phyloP scores from a whole-genome alignment of 2,888 invertebrate species.

The Drosophila mercatorum region DNA sequence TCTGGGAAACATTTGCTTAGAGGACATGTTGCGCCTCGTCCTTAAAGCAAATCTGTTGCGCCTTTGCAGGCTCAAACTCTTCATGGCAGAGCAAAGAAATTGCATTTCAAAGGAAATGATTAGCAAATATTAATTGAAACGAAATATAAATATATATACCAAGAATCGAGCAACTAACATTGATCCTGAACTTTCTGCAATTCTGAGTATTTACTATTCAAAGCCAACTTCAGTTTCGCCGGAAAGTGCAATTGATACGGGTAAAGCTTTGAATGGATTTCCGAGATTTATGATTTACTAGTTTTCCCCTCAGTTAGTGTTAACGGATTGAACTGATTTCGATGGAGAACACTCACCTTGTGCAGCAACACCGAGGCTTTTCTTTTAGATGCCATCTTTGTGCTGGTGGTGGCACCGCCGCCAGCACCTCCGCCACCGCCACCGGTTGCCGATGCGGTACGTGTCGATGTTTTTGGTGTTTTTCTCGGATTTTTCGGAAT shows the following conservation, averaged over 20 bases:
- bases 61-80: not conserved
- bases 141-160: not conserved
- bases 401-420: conserved; percentile 82
- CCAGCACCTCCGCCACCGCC: conserved; percentile 83
- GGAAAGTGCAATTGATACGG: not conserved
- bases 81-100: not conserved
- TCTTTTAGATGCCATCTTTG: conserved; percentile 85
- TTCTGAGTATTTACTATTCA: not conserved
- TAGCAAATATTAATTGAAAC: not conserved
- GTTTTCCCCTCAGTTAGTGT: too few relatives aligned
- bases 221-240: not conserved
- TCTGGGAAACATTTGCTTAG: not conserved
- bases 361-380: conserved; percentile 85
- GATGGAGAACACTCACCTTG: conserved; percentile 80
- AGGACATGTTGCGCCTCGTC: not conserved
- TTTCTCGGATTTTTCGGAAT: conserved; percentile 84
- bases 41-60: not conserved
- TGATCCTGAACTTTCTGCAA: not conserved
- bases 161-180: not conserved
- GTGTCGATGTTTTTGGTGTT: conserved; percentile 83
- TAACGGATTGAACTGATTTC: not conserved
- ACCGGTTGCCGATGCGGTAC: conserved; percentile 83
- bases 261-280: not conserved
- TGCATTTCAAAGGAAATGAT: not conserved
- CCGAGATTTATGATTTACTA: not conserved